Evolutionary conservation across 2,113 vertebrate species (phyloP).

Genomic region (Thermophis baileyi): DNA sequence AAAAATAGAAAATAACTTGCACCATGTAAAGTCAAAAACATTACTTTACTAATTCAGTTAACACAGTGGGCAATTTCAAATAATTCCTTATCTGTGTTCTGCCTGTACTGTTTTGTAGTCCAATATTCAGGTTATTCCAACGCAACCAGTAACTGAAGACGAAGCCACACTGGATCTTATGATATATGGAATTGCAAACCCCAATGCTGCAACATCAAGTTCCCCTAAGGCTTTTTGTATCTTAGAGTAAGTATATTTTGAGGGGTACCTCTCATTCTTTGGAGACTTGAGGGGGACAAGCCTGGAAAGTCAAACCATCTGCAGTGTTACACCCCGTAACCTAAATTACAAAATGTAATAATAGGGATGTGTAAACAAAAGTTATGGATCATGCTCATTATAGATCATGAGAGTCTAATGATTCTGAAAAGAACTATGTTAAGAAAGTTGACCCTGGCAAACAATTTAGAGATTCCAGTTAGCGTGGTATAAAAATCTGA

Average conservation of each 20-base stretch:
- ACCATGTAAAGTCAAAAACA: too few species aligned
- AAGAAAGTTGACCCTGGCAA: background rate
- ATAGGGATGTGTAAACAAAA: background rate
- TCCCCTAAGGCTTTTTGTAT: background rate
- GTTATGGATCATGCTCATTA: background rate
- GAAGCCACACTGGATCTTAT: background rate
- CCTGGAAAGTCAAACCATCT: background rate
- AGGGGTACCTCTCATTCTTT: background rate
- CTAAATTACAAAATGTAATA: background rate
- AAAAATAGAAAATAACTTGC: background rate
- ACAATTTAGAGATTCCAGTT: background rate
- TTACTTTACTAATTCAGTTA: background rate
- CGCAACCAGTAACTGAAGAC: background rate
- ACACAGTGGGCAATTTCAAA: background rate
- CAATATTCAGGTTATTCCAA: background rate
- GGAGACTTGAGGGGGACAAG: background rate
- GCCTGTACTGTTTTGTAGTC: conserved; percentile 13
- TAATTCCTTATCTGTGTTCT: background rate
- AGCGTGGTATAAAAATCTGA: too few species aligned
- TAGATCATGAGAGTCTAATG: background rate
- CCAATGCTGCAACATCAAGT: background rate
- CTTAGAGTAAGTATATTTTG: conserved; percentile 18
- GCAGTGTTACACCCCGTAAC: background rate
- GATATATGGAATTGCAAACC: background rate
- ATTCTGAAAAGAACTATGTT: background rate